These are phyloP conservation scores for Cydia pomonella DNA, from an alignment of 1,140 invertebrate species.

Conservation along the genomic window DNA sequence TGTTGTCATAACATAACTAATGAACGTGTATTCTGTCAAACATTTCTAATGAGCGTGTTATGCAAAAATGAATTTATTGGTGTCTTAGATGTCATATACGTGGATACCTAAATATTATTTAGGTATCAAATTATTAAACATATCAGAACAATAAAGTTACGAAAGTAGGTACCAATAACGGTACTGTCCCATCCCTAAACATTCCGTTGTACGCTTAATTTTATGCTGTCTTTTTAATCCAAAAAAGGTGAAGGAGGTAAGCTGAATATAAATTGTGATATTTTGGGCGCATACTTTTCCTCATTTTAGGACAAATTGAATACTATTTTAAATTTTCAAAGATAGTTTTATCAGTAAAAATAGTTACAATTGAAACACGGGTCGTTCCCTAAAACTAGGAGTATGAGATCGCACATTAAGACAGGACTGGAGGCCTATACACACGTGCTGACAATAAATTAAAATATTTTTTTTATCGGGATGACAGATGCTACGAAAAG, in stretches of 20 bases:
- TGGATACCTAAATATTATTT: too few relatives aligned
- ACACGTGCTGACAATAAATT: too few relatives aligned
- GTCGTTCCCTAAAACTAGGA: too few relatives aligned
- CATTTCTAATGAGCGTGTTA: background rate
- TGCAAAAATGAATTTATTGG: background rate
- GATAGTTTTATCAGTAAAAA: too few relatives aligned
- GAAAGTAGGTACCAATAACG: background rate
- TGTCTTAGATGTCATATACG: background rate
- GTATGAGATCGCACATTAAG: too few relatives aligned
- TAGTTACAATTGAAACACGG: too few relatives aligned
- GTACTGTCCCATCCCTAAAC: conserved; percentile 17
- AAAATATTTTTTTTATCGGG: too few relatives aligned
- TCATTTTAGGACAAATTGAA: background rate
- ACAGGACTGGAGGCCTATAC: too few relatives aligned
- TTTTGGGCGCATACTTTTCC: conserved; percentile 1
- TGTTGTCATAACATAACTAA: background rate
- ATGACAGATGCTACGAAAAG: too few relatives aligned
- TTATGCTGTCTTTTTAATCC: conserved; percentile 22
- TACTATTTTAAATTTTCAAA: background rate
- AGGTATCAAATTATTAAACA: too few relatives aligned
- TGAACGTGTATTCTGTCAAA: background rate
- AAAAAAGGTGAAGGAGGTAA: conserved; percentile 16
- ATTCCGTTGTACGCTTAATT: conserved; percentile 5
- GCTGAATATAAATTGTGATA: conserved; percentile 4
- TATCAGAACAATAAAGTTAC: too few relatives aligned